Evolutionary conservation across 2,888 invertebrate species (phyloP).

Genomic region (Hedya salicella): DNA sequence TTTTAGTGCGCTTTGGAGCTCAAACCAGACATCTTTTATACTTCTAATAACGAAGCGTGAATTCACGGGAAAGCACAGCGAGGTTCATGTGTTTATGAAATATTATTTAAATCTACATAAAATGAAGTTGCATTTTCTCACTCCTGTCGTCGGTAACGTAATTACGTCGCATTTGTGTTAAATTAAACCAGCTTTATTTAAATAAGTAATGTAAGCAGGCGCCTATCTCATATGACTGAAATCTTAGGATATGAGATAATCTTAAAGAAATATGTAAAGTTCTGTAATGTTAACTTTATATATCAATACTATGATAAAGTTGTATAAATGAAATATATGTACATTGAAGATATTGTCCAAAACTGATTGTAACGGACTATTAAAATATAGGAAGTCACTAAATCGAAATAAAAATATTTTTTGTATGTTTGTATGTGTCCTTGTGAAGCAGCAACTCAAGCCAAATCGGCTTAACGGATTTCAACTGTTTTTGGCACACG

Average conservation of each 20-base stretch:
- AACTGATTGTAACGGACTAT: too few species aligned
- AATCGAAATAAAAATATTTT: too few species aligned
- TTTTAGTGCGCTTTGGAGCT: slow-evolving; percentile 26
- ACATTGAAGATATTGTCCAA: too few species aligned
- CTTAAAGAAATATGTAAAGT: not conserved
- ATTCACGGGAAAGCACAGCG: not conserved
- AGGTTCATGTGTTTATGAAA: slow-evolving; percentile 19
- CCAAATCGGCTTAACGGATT: too few species aligned
- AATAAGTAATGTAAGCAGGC: slow-evolving; percentile 24
- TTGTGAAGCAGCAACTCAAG: too few species aligned
- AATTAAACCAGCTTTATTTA: slow-evolving; percentile 31
- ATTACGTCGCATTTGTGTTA: slow-evolving; percentile 27
- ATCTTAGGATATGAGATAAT: slow-evolving; percentile 3
- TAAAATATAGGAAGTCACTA: too few species aligned
- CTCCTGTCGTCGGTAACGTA: slow-evolving; percentile 15
- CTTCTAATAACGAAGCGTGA: not conserved
- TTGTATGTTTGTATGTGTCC: too few species aligned
- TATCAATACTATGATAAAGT: too few species aligned
- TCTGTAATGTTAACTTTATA: not conserved
- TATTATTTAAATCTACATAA: slow-evolving; percentile 6
- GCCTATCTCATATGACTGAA: not conserved
- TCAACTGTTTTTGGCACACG: too few species aligned
- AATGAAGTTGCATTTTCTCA: slow-evolving; percentile 12
- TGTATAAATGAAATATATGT: too few species aligned
- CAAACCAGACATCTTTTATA: slow-evolving; percentile 4